A percentile compares a stretch with the other conserved stretches of the same genome.
These are phyloP conservation scores for Lagodon rhomboides DNA, from an alignment of 2,797 vertebrate genomes.

Conservation along the genomic window DNA sequence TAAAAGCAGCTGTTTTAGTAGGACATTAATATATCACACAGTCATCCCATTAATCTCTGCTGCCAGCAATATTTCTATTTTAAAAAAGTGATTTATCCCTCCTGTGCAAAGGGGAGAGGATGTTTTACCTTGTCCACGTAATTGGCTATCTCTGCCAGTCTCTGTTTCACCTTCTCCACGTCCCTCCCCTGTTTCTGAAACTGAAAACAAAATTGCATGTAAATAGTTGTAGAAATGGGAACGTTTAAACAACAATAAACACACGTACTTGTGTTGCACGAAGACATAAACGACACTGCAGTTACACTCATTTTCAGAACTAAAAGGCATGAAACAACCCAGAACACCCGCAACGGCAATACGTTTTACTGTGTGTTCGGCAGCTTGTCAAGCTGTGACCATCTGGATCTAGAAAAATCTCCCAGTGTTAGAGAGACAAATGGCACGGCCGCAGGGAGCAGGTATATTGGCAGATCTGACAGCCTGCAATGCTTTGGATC, in stretches of 20 bases:
- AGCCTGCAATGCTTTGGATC: conserved; percentile 55
- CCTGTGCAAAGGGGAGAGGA: conserved; percentile 49
- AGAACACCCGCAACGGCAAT: conserved; percentile 30
- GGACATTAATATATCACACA: conserved; percentile 72
- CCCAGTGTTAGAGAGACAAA: conserved; percentile 60
- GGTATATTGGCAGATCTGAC: conserved; percentile 64
- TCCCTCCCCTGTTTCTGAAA: conserved; percentile 98
- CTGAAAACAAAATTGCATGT: conserved; percentile 79
- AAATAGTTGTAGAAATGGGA: conserved; percentile 15
- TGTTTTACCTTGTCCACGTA: conserved; percentile 96
- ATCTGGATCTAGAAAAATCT: conserved; percentile 76
- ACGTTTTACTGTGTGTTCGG: conserved; percentile 50
- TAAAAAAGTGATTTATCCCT: conserved; percentile 75
- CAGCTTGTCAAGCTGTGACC: conserved; percentile 76
- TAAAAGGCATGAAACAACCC: conserved; percentile 28
- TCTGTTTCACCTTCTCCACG: conserved; percentile 96
- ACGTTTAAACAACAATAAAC: neutral
- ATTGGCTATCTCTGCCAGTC: conserved; percentile 97
- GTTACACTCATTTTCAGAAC: conserved; percentile 22
- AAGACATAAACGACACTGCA: conserved; percentile 17
- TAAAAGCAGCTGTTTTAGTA: conserved; percentile 71
- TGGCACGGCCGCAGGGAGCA: conserved; percentile 63
- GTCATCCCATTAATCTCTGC: conserved; percentile 74
- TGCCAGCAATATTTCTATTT: conserved; percentile 76
- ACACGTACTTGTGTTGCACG: neutral